phyloP scores from a whole-genome alignment of 2,113 vertebrate species.

The Tetrao urogallus region DNA sequence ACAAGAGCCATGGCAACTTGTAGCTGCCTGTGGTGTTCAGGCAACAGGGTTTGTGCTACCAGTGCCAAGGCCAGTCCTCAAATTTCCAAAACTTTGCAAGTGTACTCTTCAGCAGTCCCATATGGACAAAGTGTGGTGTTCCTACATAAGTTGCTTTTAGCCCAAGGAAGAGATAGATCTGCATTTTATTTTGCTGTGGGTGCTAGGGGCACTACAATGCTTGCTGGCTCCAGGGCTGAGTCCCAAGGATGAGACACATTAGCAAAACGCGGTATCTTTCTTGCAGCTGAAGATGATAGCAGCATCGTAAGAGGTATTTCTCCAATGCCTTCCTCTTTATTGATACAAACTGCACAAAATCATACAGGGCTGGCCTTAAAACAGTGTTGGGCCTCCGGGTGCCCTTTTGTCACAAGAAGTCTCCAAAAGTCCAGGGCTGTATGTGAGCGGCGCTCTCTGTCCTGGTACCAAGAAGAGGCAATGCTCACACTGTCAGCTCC shows the following conservation, averaged over 20 bases:
- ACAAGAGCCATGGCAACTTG: background rate
- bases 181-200: background rate
- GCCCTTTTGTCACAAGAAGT: background rate
- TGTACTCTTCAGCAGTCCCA: background rate
- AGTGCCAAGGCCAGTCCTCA: background rate
- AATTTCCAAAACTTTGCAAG: background rate
- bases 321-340: background rate
- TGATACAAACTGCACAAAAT: background rate
- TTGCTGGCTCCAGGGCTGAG: background rate
- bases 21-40: background rate
- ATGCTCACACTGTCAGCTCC: background rate
- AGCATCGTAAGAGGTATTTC: background rate
- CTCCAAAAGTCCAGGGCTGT: background rate
- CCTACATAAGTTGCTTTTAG: background rate
- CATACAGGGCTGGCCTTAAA: background rate
- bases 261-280: rapidly evolving
- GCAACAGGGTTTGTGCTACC: conserved; percentile 22
- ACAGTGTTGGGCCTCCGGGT: background rate
- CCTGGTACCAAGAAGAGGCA: background rate
- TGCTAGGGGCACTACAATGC: background rate
- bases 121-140: background rate
- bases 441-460: background rate
- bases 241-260: rapidly evolving
- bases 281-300: background rate
- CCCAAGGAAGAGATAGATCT: background rate